Base-by-base conservation (phyloP, 2,113 vertebrate genomes). In the Ciconia maguari region DNA sequence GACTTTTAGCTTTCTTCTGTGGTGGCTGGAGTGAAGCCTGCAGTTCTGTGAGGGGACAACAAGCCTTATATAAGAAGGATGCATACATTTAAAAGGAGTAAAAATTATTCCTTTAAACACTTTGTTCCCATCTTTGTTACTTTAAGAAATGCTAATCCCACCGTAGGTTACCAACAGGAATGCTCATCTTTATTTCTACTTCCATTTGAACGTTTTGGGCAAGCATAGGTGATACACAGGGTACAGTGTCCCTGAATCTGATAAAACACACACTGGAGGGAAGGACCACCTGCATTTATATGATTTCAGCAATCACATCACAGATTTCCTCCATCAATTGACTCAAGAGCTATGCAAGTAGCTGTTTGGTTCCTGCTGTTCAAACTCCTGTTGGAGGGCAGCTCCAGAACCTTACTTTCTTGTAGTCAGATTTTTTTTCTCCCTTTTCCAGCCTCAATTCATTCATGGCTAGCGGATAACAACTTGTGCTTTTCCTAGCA, bases 81-180 rank as follows among this genome's bases (percentile, higher is more conserved):
- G 21, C 6, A 26, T 18, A 44, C 8, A 65, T 42, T 78, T 64
- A 60, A 94, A 80, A 83, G 34, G 13, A 83, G 29, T 12, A 57
- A 74, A 79, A 70, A 18, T 0, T 7, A 62, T 10, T 78, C 1
- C 16, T 64, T 82, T 60, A 82, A 82, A 26, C 0, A 0, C 34
- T 42, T 74, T 64, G 8, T 51, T 90, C 22, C 22, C 20, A 32
- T 30, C 41, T 70, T 41, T 81, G 3, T 76, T 57, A 60, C 38
- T 89, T 55, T 62, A 34, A 85, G 49, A 61, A 52, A 51, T 48
- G 18, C 21, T 41, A 62, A 94, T 72, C 16, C 17, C 21, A 90
- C 1, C 0, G 4, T 4, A 42, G 1, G 1, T 20, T 88, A 22
- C 30, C 46, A 79, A 38, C 17, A 49, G 66, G 16, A 79, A 29